Conservation (phyloP, 2,797 vertebrate species). For the Danio kyathit region DNA sequence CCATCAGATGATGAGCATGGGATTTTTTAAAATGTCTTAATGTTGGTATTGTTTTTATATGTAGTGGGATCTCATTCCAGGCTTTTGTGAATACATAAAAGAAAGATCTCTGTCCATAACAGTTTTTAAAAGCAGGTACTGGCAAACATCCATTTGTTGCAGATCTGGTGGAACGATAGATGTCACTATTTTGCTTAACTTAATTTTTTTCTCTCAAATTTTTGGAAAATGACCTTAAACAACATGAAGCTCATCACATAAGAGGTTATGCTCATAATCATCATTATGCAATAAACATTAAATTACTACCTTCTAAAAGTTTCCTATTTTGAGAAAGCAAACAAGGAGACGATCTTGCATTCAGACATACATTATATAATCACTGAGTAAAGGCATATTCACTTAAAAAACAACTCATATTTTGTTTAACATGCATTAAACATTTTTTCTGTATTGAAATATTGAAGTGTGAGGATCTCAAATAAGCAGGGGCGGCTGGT, state of each 20-base stretch:
- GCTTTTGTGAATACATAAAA: too few relatives aligned
- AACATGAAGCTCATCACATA: not conserved
- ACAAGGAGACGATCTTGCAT: not conserved
- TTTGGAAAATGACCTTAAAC: not conserved
- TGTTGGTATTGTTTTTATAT: too few relatives aligned
- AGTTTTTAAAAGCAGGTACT: too few relatives aligned
- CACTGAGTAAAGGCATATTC: not conserved
- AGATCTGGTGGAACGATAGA: too few relatives aligned
- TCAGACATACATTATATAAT: not conserved
- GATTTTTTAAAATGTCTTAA: too few relatives aligned
- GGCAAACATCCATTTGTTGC: too few relatives aligned
- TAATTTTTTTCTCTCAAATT: slow-evolving; percentile 9
- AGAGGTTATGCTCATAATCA: not conserved
- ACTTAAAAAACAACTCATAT: not conserved
- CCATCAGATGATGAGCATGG: too few relatives aligned
- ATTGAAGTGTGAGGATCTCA: not conserved
- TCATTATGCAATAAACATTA: not conserved
- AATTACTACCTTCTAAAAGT: not conserved
- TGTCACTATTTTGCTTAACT: not conserved
- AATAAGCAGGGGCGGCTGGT: too few relatives aligned
- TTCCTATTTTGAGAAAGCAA: not conserved
- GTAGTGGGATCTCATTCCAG: too few relatives aligned
- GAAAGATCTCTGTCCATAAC: too few relatives aligned
- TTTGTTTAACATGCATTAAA: not conserved
- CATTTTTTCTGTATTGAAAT: not conserved